These are phyloP conservation scores for Lacerta agilis DNA, from an alignment of 2,797 vertebrate genomes.

Conservation along the genomic window DNA sequence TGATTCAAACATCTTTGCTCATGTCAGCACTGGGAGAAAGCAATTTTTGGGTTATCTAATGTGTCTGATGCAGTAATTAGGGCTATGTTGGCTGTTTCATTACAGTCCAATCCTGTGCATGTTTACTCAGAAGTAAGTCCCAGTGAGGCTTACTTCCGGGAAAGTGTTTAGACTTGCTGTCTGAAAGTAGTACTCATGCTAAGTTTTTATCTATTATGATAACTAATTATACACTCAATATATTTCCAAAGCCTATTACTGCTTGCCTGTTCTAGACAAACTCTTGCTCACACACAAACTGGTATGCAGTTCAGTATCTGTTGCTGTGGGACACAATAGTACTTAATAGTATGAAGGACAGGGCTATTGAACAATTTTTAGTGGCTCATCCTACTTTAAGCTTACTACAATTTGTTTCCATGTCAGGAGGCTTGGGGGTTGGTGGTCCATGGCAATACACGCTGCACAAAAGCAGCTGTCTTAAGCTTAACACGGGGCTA, in stretches of 20 bases:
- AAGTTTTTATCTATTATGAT: neutral
- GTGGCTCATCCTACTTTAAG: neutral
- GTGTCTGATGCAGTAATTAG: neutral
- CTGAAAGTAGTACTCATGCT: neutral
- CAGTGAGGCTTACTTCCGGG: neutral
- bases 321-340: neutral
- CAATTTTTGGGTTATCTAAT: neutral
- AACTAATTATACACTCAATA: neutral
- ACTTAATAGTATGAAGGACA: neutral
- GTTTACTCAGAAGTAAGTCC: neutral
- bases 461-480: neutral
- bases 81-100: neutral
- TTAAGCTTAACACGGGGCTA: neutral
- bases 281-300: neutral
- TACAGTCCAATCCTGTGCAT: neutral
- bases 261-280: neutral
- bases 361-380: fast-evolving
- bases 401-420: neutral
- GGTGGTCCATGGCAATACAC: too few relatives aligned
- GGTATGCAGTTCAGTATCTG: neutral
- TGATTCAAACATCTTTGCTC: neutral
- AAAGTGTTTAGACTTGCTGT: neutral
- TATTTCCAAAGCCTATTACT: fast-evolving
- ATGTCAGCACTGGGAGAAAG: neutral
- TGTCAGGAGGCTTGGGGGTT: neutral